Conservation (phyloP, 2,888 invertebrate species). For the Metopia argyrocephala region DNA sequence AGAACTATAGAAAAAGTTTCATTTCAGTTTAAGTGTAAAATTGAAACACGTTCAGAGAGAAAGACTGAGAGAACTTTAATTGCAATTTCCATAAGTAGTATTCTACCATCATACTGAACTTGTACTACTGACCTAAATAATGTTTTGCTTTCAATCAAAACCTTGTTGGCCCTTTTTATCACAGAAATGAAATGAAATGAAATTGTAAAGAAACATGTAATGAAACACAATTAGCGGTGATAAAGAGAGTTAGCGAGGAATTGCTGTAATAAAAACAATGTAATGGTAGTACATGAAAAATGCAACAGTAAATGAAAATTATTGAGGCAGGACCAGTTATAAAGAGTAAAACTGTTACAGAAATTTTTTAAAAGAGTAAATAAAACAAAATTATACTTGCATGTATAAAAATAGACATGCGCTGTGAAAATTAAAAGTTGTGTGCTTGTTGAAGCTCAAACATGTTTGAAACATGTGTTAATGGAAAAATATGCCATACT, state of each 20-base stretch:
- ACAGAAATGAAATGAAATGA: background rate
- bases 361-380: background rate
- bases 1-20: background rate
- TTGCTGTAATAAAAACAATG: background rate
- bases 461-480: background rate
- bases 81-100: slow-evolving; percentile 48
- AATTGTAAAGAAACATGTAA: slow-evolving; percentile 13
- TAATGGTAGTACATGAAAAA: slow-evolving; percentile 17
- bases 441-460: background rate
- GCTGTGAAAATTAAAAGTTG: background rate
- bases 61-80: slow-evolving; percentile 6
- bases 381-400: slow-evolving; percentile 1
- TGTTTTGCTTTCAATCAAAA: background rate
- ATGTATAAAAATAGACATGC: background rate
- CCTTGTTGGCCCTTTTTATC: slow-evolving; percentile 11
- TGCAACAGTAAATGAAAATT: slow-evolving; percentile 49
- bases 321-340: slow-evolving; percentile 54
- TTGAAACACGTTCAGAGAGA: slow-evolving; percentile 5
- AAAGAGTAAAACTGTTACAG: background rate
- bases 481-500: background rate
- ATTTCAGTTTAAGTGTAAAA: too few relatives aligned
- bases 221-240: too few relatives aligned
- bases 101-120: slow-evolving; percentile 72
- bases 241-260: too few relatives aligned
- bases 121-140: slow-evolving; percentile 76